Evolutionary conservation across 2,888 invertebrate genomes (phyloP).

Genomic region (Rhabditoides inermis): DNA sequence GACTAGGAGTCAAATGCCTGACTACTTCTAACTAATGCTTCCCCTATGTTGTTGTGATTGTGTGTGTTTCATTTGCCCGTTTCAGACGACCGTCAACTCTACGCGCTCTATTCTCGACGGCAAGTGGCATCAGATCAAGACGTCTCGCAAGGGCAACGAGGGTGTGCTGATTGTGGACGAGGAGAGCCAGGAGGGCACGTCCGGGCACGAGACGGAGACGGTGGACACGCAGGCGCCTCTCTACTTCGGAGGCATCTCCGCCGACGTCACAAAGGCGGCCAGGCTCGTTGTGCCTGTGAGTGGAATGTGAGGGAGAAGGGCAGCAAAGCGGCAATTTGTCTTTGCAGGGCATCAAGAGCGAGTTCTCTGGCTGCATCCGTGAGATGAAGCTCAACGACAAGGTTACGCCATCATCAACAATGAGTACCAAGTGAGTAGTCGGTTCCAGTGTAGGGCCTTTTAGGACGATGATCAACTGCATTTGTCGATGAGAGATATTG

Average conservation of each 20-base stretch:
- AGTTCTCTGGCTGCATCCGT: slow-evolving; percentile 55
- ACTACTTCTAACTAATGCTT: too few relatives aligned
- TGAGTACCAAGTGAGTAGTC: slow-evolving; percentile 14
- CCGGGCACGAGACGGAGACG: slow-evolving; percentile 25
- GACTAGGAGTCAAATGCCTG: too few relatives aligned
- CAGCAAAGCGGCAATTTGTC: not conserved
- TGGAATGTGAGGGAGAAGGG: too few relatives aligned
- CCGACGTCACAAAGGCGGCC: slow-evolving; percentile 20
- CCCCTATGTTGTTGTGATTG: too few relatives aligned
- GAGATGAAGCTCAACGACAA: slow-evolving; percentile 51
- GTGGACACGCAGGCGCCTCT: slow-evolving; percentile 52
- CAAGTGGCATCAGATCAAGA: slow-evolving; percentile 48
- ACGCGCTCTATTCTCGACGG: slow-evolving; percentile 38
- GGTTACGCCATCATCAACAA: slow-evolving; percentile 53
- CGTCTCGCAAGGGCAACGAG: slow-evolving; percentile 35
- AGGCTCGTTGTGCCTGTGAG: slow-evolving; percentile 28
- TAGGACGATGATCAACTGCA: too few relatives aligned
- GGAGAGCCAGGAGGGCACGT: slow-evolving; percentile 27
- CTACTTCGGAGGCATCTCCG: slow-evolving; percentile 54
- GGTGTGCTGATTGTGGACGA: slow-evolving; percentile 53
- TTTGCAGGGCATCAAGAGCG: slow-evolving; percentile 37
- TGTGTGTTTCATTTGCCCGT: too few relatives aligned
- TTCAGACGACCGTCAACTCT: slow-evolving; percentile 24
- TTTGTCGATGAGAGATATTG: too few relatives aligned
- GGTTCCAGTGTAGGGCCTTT: too few relatives aligned